Evolutionary conservation across 2,888 invertebrate genomes (phyloP).

Genomic region (Nymphalis c-album): DNA sequence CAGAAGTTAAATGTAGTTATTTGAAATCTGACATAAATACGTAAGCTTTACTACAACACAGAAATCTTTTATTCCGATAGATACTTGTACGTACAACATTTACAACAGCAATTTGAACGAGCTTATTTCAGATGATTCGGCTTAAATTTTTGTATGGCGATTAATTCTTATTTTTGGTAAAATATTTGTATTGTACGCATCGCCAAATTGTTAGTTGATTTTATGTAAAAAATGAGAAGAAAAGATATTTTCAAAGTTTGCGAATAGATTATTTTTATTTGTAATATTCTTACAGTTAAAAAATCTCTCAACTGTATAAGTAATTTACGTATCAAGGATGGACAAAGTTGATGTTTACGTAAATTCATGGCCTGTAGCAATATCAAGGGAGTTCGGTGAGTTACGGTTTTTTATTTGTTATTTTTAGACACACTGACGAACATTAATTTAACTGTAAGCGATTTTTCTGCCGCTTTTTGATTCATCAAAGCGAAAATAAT

Average conservation of each 20-base stretch:
- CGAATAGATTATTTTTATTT: too few relatives aligned
- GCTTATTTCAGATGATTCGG: background rate
- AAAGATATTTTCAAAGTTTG: background rate
- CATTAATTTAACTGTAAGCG: background rate
- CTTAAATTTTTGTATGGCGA: background rate
- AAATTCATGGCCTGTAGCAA: background rate
- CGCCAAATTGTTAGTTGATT: background rate
- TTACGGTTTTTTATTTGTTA: background rate
- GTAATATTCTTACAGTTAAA: background rate
- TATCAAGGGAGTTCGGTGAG: background rate
- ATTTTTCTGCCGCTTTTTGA: background rate
- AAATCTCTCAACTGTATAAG: background rate
- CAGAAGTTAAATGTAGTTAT: conserved; percentile 20
- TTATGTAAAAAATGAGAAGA: background rate
- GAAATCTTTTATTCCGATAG: background rate
- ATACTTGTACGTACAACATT: background rate
- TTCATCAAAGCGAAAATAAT: too few relatives aligned
- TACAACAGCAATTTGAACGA: background rate
- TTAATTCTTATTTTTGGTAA: background rate
- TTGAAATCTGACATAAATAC: too few relatives aligned
- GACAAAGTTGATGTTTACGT: background rate
- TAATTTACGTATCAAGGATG: conserved; percentile 1
- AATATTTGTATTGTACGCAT: conserved; percentile 8
- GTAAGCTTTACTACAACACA: background rate
- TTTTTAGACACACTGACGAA: background rate